These are phyloP conservation scores for Hippocampus mohnikei DNA, from an alignment of 2,113 vertebrate genomes.

Conservation along the genomic window DNA sequence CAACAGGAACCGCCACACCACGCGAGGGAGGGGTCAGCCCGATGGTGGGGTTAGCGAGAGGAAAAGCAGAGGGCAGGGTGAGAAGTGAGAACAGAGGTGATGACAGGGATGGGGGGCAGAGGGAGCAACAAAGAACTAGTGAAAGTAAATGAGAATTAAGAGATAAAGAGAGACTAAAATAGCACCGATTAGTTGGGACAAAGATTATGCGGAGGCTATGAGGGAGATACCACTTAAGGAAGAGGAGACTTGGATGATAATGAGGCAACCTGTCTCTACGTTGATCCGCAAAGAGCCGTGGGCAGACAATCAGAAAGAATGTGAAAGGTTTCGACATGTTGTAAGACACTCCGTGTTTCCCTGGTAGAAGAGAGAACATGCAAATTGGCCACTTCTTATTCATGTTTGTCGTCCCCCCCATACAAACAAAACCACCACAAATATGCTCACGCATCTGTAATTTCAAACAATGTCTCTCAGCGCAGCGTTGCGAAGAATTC, in stretches of 20 bases:
- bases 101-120: conserved; percentile 14
- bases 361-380: conserved; percentile 12
- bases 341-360: conserved; percentile 49
- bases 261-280: conserved; percentile 46
- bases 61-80: conserved; percentile 31
- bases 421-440: background rate
- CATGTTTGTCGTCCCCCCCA: background rate
- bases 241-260: conserved; percentile 35
- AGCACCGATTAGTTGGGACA: background rate
- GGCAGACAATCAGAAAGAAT: conserved; percentile 62
- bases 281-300: conserved; percentile 63
- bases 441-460: background rate
- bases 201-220: background rate
- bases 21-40: conserved; percentile 57
- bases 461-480: background rate
- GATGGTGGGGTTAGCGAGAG: conserved; percentile 14
- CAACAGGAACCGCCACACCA: conserved; percentile 67
- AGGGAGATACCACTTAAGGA: conserved; percentile 42
- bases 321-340: conserved; percentile 62
- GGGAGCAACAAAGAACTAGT: conserved; percentile 8
- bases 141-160: conserved; percentile 22
- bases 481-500: background rate
- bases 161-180: conserved; percentile 16
- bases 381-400: background rate
- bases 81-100: conserved; percentile 46